phyloP scores from a whole-genome alignment of 2,797 vertebrate genomes.

The Malurus splendens region DNA sequence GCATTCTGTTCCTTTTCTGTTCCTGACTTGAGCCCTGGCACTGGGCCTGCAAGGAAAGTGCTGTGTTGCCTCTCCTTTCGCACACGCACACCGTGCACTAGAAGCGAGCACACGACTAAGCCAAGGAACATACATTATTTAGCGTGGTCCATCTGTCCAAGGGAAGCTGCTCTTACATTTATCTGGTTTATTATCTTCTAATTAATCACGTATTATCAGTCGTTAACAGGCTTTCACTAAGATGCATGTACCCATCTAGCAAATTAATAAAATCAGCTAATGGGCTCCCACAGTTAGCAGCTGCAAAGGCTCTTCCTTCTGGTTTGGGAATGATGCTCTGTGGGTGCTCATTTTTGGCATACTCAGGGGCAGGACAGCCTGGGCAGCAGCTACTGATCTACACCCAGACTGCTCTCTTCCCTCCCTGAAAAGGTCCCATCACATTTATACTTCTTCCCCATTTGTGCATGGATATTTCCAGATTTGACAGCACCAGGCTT shows the following conservation, averaged over 20 bases:
- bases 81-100: neutral
- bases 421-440: neutral
- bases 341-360: neutral
- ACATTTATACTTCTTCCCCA: neutral
- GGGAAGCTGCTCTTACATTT: conserved; percentile 21
- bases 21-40: neutral
- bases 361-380: neutral
- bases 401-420: neutral
- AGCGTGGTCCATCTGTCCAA: conserved; percentile 23
- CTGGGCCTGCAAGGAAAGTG: neutral
- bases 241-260: neutral
- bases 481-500: neutral
- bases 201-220: neutral
- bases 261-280: neutral
- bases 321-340: neutral
- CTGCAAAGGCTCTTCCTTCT: neutral
- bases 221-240: neutral
- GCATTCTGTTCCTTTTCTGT: neutral
- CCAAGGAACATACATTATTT: neutral
- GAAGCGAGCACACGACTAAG: neutral
- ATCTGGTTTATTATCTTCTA: neutral
- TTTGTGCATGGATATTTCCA: neutral
- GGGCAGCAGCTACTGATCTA: neutral
- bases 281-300: neutral
- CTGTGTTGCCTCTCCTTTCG: neutral